Evolutionary conservation across 23 tunicate genomes (phyloP).

Genomic region (Styela clava): DNA sequence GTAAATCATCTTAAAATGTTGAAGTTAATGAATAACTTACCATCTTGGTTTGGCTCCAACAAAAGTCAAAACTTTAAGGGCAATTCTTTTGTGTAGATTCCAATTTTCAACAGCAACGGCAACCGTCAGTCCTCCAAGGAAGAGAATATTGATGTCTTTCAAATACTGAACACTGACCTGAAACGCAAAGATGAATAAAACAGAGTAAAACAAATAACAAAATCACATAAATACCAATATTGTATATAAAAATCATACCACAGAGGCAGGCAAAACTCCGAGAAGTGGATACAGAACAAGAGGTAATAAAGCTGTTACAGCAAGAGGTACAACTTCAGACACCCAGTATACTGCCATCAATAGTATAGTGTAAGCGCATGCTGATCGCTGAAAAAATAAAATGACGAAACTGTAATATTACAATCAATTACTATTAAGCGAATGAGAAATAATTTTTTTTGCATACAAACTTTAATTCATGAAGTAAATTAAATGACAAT

Average conservation of each 20-base stretch:
- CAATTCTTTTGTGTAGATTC: conserved; percentile 94
- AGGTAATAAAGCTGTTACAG: conserved; percentile 91
- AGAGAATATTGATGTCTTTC: conserved; percentile 79
- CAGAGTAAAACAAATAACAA: not conserved
- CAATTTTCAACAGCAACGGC: conserved; percentile 94
- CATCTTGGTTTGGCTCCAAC: conserved; percentile 93
- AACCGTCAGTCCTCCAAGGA: conserved; percentile 87
- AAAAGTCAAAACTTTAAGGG: conserved; percentile 66
- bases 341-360: conserved; percentile 97
- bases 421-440: no score
- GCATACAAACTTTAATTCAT: not conserved
- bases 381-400: conserved; percentile 37
- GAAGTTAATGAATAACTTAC: conserved; percentile 40
- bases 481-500: not conserved
- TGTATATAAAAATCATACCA: conserved; percentile 33
- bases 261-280: conserved; percentile 55
- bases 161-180: conserved; percentile 78
- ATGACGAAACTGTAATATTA: not conserved
- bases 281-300: conserved; percentile 79
- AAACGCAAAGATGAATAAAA: not conserved
- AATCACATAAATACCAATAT: not conserved
- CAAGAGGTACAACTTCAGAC: conserved; percentile 89
- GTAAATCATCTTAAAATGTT: no score
- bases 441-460: no score
- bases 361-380: conserved; percentile 86